Conservation (phyloP, 2,888 invertebrate genomes). For the Lycaena phlaeas region DNA sequence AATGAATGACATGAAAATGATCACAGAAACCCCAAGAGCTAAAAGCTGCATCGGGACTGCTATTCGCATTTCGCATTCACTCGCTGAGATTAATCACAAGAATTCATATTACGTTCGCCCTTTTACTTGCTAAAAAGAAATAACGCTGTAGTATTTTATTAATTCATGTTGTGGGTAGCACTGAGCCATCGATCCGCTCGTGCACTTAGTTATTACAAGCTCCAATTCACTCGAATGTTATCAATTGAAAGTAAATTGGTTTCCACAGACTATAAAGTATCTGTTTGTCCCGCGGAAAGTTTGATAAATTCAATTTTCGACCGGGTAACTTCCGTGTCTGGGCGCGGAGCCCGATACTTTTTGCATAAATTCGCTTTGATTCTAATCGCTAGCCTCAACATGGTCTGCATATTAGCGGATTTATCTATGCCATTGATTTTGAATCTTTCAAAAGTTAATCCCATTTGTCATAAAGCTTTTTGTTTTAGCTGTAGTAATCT, state of each 20-base stretch:
- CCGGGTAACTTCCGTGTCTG: constrained; percentile 58
- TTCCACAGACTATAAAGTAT: constrained; percentile 66
- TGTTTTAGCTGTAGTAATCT: too few species aligned
- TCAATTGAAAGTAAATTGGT: constrained; percentile 61
- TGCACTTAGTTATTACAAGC: constrained; percentile 34
- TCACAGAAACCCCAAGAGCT: too few species aligned
- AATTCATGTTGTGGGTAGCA: neutral
- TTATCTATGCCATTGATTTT: too few species aligned
- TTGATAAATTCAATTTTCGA: constrained; percentile 68
- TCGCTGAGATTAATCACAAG: too few species aligned
- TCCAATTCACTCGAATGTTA: constrained; percentile 43
- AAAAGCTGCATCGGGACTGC: too few species aligned
- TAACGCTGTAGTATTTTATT: neutral
- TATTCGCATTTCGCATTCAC: too few species aligned
- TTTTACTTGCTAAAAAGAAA: too few species aligned
- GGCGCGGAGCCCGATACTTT: constrained; percentile 60
- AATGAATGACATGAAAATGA: too few species aligned
- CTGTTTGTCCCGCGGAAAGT: constrained; percentile 63
- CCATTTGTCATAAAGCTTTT: too few species aligned
- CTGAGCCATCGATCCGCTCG: constrained; percentile 18
- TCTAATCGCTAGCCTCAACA: constrained; percentile 42
- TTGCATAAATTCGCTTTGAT: constrained; percentile 58
- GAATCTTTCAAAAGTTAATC: too few species aligned
- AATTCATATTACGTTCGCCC: too few species aligned
- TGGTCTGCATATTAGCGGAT: neutral